Conservation (phyloP, 1,140 invertebrate species). For the Eurosta solidaginis region DNA sequence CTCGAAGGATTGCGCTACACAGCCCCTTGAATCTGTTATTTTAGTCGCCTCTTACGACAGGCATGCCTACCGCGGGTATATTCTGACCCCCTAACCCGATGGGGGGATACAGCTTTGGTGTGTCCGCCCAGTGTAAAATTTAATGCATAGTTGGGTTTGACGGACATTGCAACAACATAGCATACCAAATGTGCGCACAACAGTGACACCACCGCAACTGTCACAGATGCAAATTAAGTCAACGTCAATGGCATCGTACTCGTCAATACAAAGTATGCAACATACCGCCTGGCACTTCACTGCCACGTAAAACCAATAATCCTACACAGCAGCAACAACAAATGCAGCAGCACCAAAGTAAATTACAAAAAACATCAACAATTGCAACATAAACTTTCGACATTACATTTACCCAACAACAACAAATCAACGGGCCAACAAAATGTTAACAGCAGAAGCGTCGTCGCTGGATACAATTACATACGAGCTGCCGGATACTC, state of each 20-base stretch:
- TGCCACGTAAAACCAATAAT: constrained; percentile 47
- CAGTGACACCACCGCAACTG: constrained; percentile 16
- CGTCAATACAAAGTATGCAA: constrained; percentile 36
- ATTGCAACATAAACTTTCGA: neutral
- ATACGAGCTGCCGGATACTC: constrained; percentile 42
- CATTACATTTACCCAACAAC: constrained; percentile 28
- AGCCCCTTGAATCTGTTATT: no score
- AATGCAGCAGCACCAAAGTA: constrained; percentile 33
- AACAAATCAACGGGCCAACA: constrained; percentile 16
- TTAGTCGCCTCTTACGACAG: no score
- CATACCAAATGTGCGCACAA: constrained; percentile 28
- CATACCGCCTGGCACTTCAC: constrained; percentile 50
- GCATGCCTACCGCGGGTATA: no score
- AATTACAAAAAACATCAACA: constrained; percentile 25
- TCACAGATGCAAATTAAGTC: constrained; percentile 20
- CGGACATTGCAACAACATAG: constrained; percentile 32
- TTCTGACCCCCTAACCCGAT: no score
- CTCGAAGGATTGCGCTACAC: no score
- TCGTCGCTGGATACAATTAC: neutral
- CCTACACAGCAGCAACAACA: constrained; percentile 35
- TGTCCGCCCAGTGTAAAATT: no score
- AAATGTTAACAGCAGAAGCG: constrained; percentile 13
- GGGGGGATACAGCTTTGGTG: no score
- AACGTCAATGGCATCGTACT: no score
- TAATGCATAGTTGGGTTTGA: no score